Base-by-base conservation (phyloP, 2,797 vertebrate species). In the Peromyscus aztecus region DNA sequence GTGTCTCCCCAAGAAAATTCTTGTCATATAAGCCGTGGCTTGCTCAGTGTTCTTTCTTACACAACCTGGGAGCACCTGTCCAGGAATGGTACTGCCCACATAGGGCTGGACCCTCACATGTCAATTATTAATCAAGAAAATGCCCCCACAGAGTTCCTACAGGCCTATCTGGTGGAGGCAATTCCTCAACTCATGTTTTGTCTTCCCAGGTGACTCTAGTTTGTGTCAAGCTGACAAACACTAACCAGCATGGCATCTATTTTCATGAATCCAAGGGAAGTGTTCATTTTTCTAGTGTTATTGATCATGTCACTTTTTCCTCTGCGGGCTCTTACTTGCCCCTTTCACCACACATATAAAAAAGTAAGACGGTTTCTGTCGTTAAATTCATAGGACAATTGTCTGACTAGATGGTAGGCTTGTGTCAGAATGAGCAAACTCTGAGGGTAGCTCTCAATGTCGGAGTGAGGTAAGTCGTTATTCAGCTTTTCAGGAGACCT, bases 381-480 rank as follows among this genome's bases (percentile, higher is more conserved):
- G 23, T 49, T 82, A 82, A 57, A 46, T 90, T 55, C 83, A 31
- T 17, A 71, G 69, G 57, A 23, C 24, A 29, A 49, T 40, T 94
- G 5, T 43, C 43, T 73, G 85, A 17, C n/a, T 24, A 85, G 49
- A 85, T 55, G 23, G 61, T 37, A 77, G 55, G 14, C 37, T 94
- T 81, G 49, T 46, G 27, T 0, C 75, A 63, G 63, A 76, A 94
- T 59, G 61, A 80, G 23, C 49, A 34, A 94, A 92, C 49, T 92
- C 77, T 46, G 37, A 59, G 77, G 76, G 65, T 43, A 88, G 67
- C 77, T 73, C 76, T 96, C 59, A 73, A 55, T 17, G 21, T 87
- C 85, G 78, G 52, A 59, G 59, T 92, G 88, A 93, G 46, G 31
- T 92, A 93, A 95, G 17, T 83, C 93, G 1, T 86, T 83, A 46